A percentile compares a stretch with the other conserved stretches of the same genome.
Evolutionary conservation across 2,888 invertebrate species (phyloP).

Genomic region (Clitarchus hookeri): DNA sequence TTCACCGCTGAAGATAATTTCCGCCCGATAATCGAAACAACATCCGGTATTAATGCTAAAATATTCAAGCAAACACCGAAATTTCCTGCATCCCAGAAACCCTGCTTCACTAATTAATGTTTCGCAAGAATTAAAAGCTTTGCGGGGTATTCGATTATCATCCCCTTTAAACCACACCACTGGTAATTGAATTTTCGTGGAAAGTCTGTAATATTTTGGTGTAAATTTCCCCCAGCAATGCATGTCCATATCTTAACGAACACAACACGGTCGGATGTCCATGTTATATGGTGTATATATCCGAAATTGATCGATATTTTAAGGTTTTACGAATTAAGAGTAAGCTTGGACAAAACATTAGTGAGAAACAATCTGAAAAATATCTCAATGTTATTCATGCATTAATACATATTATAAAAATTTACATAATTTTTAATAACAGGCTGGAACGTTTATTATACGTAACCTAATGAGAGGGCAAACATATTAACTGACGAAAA

Average conservation of each 20-base stretch:
- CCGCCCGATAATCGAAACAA: constrained; percentile 14
- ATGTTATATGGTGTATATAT: too few species aligned
- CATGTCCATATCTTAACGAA: not conserved
- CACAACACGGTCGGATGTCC: too few species aligned
- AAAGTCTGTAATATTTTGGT: not conserved
- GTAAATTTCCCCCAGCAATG: not conserved
- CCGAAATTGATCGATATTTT: too few species aligned
- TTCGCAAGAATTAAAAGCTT: constrained; percentile 9
- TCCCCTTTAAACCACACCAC: not conserved
- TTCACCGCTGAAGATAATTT: not conserved
- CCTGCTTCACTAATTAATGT: not conserved
- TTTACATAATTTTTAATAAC: too few species aligned
- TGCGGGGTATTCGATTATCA: not conserved
- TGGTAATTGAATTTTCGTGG: not conserved
- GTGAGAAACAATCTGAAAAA: too few species aligned
- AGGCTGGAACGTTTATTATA: too few species aligned
- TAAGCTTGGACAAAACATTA: too few species aligned
- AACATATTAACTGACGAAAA: too few species aligned
- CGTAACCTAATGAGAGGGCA: too few species aligned
- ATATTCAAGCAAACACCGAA: not conserved
- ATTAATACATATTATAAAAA: too few species aligned
- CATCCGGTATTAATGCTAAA: constrained; percentile 8
- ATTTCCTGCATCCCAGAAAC: not conserved
- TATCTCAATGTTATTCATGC: too few species aligned
- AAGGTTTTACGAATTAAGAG: too few species aligned